Evolutionary conservation across 2,113 vertebrate genomes (phyloP), one percentile per base, ranked within the genome.

Genomic region (Corynorhinus townsendii): DNA sequence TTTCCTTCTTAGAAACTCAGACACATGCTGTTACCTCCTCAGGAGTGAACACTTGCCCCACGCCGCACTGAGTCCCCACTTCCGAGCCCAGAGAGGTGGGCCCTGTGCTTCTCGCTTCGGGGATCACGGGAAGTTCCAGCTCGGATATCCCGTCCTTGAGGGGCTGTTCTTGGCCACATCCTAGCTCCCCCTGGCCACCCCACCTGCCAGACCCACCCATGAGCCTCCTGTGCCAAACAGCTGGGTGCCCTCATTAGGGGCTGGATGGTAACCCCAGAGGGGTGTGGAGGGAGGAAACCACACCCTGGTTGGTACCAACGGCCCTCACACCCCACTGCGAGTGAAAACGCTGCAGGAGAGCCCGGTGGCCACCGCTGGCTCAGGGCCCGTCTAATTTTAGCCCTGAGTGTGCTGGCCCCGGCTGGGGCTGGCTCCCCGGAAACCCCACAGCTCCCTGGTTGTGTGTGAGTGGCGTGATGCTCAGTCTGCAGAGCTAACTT

Each of bases 381-480:
- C 64, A 30, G 86, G 71, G 26, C 30, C 52, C 62, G n/a, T 68
- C 90, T 96, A 81, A 93, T 93, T 95, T 97, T 91, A 97, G 94
- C 35, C 17, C 38, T 66, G 83, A 85, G 62, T 33, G 33, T 91
- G 83, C 83, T 66, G n/a, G 49, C 56, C 52, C 45, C 15, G 38
- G 38, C 9, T 6, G 73, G 87, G 82, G 33, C 94, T 40, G 83
- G 69, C 83, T 91, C 62, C 49, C 45, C 91, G 79, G 81, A 87
- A 66, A 89, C 93, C 43, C 95, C 89, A 69, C 35, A 22, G 66
- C 45, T 33, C 40, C 73, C 90, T 73, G 85, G 33, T 3, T 59
- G 81, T 81, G 80, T 81, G 3, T 14, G 33, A 62, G 28, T 86
- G 52, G 79, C 20, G 2, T 75, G 26, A 38, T 59, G 52, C 86